phyloP scores from a whole-genome alignment of 1,140 invertebrate genomes.

The Saccostrea cuccullata region DNA sequence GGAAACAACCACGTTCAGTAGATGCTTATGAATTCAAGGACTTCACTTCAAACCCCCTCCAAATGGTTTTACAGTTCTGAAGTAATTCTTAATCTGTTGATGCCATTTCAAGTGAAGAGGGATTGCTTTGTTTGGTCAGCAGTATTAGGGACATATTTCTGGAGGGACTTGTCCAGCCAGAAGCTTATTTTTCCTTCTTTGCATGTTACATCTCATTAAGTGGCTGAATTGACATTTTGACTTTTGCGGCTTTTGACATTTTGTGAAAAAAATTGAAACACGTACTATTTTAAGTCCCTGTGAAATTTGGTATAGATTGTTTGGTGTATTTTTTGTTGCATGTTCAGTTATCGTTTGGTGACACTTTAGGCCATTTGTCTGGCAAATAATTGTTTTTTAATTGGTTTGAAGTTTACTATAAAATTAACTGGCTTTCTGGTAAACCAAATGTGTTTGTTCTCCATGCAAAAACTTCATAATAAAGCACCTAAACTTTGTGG shows the following conservation, averaged over 20 bases:
- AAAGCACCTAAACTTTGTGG: too few species aligned
- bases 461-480: too few species aligned
- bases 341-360: neutral
- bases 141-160: neutral
- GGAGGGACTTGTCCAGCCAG: neutral
- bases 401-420: too few species aligned
- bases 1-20: neutral
- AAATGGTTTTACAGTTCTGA: neutral
- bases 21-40: slow-evolving; percentile 8
- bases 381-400: too few species aligned
- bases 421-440: too few species aligned
- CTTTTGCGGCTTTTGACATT: slow-evolving; percentile 30
- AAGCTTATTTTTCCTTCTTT: slow-evolving; percentile 11
- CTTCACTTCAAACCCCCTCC: neutral
- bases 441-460: too few species aligned
- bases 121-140: neutral
- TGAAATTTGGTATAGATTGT: neutral
- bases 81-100: neutral
- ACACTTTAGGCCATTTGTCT: neutral
- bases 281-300: neutral
- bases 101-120: neutral
- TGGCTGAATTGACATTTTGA: slow-evolving; percentile 23
- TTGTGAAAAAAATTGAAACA: slow-evolving; percentile 4
- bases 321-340: neutral
- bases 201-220: neutral